Evolutionary conservation across 2,113 vertebrate species (phyloP).

Genomic region (Paraplagusia blochii): DNA sequence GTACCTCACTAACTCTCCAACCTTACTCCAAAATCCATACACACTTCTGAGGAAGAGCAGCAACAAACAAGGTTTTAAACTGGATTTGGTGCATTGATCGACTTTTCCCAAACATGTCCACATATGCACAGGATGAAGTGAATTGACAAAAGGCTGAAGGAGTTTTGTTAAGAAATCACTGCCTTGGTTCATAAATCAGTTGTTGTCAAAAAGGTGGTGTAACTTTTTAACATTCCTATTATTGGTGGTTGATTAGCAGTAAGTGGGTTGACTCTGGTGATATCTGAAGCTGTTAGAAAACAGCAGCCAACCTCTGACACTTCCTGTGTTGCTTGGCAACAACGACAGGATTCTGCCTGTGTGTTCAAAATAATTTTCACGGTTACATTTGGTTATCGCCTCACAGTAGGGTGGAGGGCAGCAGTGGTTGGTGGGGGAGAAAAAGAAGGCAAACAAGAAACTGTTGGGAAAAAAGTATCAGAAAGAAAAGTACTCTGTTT

Average conservation of each 20-base stretch:
- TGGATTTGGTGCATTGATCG: too few relatives aligned
- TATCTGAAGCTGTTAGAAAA: constrained; percentile 19
- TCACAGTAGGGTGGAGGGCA: constrained; percentile 16
- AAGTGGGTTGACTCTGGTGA: constrained; percentile 5
- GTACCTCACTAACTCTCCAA: too few relatives aligned
- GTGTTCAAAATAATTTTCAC: constrained; percentile 18
- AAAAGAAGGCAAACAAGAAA: neutral
- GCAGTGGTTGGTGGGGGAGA: neutral
- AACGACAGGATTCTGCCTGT: constrained; percentile 15
- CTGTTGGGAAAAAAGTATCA: neutral
- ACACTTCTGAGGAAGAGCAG: too few relatives aligned
- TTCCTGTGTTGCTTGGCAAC: constrained; percentile 59
- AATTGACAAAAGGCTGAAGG: too few relatives aligned
- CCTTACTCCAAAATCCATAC: too few relatives aligned
- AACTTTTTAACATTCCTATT: neutral
- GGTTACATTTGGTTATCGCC: constrained; percentile 11
- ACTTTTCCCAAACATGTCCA: too few relatives aligned
- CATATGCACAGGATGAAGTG: too few relatives aligned
- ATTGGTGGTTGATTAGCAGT: constrained; percentile 15
- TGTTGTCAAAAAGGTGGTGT: neutral
- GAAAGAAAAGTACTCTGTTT: too few relatives aligned
- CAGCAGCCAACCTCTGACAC: constrained; percentile 32
- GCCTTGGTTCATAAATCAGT: neutral
- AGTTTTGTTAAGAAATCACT: too few relatives aligned
- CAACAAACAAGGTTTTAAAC: too few relatives aligned